Base-by-base conservation (phyloP, 1,140 invertebrate species). In the Micrasema minimum region DNA sequence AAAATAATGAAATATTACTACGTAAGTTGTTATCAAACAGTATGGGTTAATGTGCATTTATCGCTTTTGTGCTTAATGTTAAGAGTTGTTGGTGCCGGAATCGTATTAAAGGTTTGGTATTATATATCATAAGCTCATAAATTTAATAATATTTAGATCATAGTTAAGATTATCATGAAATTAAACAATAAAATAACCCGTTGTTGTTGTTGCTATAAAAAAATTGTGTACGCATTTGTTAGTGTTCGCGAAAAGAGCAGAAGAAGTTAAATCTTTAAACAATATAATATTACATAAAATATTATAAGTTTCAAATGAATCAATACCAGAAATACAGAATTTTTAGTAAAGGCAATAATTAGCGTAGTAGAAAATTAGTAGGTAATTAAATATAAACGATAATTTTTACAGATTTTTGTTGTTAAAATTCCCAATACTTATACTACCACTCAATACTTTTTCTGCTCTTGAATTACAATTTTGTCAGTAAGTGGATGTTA, bases 121-220 rank as follows among this genome's bases (percentile, higher is more conserved):
- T 61, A 46, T 51, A 59, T 38, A 20, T 18, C 18, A n/a, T 31
- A 14, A 22, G 18, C 20, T 23, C 48, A 10, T 38, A 59, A 35
- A 35, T 53, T 16, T 20, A 48, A 18, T 18, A 48, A 22, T 53
- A 2, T 12, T 51, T 18, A 12, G 18, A 22, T 57, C 11, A 14
- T 69, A 70, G 41, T 57, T 71, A 70, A 70, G 26, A 23, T 57
- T 35, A 45, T 23, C 59, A 62, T 62, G 59, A 45, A 11, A 62
- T 22, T 38, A 43, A 43, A 66, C 16, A 45, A 61, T 69, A 35
- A 59, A 68, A 53, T 71, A 75, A 72, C 61, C 66, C 62, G 67
- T 75, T 75, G 69, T 75, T 75, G 73, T 75, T 75, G 73, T 75
- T 75, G 73, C 73, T 72, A 75, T 75, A 65, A 69, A 72, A 75